These are phyloP conservation scores for Megalops cyprinoides DNA, from an alignment of 2,797 vertebrate genomes.

Conservation along the genomic window DNA sequence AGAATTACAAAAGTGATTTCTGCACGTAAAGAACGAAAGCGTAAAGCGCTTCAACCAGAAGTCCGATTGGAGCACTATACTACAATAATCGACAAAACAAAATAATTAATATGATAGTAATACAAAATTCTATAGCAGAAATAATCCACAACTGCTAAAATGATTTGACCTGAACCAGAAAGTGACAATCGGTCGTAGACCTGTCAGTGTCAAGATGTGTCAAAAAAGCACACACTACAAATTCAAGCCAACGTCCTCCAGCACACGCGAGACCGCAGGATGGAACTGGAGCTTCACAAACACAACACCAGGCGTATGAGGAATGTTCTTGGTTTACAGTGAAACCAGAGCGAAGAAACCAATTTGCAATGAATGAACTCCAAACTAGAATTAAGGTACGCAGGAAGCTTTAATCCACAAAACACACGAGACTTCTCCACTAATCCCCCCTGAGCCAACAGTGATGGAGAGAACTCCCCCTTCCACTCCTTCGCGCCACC, in stretches of 20 bases:
- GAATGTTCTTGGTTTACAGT: background rate
- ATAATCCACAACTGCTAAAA: background rate
- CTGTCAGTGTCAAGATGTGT: background rate
- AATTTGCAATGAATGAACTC: background rate
- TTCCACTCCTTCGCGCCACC: background rate
- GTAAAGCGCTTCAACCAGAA: background rate
- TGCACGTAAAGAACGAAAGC: background rate
- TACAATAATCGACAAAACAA: background rate
- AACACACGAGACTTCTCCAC: background rate
- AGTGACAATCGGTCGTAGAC: background rate
- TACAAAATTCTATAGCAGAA: too few species aligned
- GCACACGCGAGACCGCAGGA: background rate
- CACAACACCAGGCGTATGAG: background rate
- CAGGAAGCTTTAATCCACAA: slow-evolving; percentile 9
- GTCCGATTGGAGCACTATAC: background rate
- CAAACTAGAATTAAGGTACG: background rate
- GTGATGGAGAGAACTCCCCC: background rate
- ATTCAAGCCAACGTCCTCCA: background rate
- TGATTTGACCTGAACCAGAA: background rate
- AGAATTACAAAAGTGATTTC: background rate
- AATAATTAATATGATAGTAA: background rate
- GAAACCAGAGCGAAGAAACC: background rate
- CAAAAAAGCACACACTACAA: background rate
- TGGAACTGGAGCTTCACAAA: background rate
- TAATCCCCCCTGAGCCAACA: background rate